A percentile compares a stretch with the other conserved stretches of the same genome.
Conservation (phyloP, 2,888 invertebrate species). For the Ormia ochracea region DNA sequence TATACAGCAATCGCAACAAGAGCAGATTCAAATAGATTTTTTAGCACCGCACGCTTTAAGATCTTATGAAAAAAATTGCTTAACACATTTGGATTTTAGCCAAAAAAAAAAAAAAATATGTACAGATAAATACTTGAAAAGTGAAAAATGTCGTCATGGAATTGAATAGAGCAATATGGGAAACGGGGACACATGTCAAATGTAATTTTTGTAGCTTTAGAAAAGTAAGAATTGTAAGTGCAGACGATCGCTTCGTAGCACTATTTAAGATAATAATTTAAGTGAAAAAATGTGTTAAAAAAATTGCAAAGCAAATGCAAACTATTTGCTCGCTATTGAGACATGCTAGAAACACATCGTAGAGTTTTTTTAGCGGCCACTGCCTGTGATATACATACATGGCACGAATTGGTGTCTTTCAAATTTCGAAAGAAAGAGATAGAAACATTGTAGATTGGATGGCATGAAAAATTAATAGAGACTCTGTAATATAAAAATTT, state of each 20-base stretch:
- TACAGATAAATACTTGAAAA: neutral
- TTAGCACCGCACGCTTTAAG: slow-evolving; percentile 37
- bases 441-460: too few relatives aligned
- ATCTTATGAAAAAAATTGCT: slow-evolving; percentile 35
- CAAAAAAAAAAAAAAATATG: slow-evolving; percentile 38
- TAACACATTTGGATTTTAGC: slow-evolving; percentile 57
- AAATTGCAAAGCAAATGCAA: too few relatives aligned
- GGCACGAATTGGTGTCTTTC: too few relatives aligned
- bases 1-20: neutral
- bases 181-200: slow-evolving; percentile 40
- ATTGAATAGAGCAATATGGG: slow-evolving; percentile 4
- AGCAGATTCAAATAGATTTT: slow-evolving; percentile 21
- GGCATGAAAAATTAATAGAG: too few relatives aligned
- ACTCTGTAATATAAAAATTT: too few relatives aligned
- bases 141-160: slow-evolving; percentile 28
- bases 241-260: neutral
- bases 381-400: too few relatives aligned
- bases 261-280: neutral
- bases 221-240: neutral
- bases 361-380: too few relatives aligned
- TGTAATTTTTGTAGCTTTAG: slow-evolving; percentile 23
- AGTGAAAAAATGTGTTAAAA: too few relatives aligned
- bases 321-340: too few relatives aligned
- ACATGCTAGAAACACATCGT: too few relatives aligned
- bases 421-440: too few relatives aligned